These are phyloP conservation scores for Gisinianus flammeolus DNA, from an alignment of 2,888 invertebrate species.

Conservation along the genomic window DNA sequence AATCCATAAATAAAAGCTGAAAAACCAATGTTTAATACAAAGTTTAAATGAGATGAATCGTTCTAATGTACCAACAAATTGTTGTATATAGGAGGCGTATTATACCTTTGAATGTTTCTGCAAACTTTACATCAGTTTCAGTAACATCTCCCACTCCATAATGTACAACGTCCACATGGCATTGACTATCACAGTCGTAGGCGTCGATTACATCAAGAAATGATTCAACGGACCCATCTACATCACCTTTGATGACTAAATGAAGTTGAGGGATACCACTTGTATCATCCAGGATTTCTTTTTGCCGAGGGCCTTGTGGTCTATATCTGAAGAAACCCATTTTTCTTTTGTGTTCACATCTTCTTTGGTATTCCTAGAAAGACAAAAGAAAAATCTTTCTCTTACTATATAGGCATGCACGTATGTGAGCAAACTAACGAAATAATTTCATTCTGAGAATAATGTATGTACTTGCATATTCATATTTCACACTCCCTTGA, in stretches of 20 bases:
- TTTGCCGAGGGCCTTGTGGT: slow-evolving; percentile 68
- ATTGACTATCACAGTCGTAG: slow-evolving; percentile 72
- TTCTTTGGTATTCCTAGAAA: slow-evolving; percentile 68
- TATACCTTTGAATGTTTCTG: slow-evolving; percentile 72
- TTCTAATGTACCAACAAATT: not conserved
- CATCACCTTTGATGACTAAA: slow-evolving; percentile 71
- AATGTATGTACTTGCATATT: not conserved
- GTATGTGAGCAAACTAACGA: too few species aligned
- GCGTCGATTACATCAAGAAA: slow-evolving; percentile 88
- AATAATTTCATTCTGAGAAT: not conserved
- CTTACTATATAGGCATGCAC: too few species aligned
- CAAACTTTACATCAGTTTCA: slow-evolving; percentile 82
- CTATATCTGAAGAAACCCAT: slow-evolving; percentile 68
- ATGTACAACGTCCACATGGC: slow-evolving; percentile 82
- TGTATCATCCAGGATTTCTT: slow-evolving; percentile 65
- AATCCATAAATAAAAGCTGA: slow-evolving; percentile 85
- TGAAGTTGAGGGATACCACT: slow-evolving; percentile 44
- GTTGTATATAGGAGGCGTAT: too few species aligned
- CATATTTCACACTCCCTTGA: not conserved
- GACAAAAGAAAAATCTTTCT: too few species aligned
- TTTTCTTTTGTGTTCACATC: slow-evolving; percentile 68
- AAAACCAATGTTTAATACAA: slow-evolving; percentile 9
- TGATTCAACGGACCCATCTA: slow-evolving; percentile 95
- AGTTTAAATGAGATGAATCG: not conserved
- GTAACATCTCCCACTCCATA: slow-evolving; percentile 88